Conservation (phyloP, 2,797 vertebrate species). For the Platyrinchus mystaceus region DNA sequence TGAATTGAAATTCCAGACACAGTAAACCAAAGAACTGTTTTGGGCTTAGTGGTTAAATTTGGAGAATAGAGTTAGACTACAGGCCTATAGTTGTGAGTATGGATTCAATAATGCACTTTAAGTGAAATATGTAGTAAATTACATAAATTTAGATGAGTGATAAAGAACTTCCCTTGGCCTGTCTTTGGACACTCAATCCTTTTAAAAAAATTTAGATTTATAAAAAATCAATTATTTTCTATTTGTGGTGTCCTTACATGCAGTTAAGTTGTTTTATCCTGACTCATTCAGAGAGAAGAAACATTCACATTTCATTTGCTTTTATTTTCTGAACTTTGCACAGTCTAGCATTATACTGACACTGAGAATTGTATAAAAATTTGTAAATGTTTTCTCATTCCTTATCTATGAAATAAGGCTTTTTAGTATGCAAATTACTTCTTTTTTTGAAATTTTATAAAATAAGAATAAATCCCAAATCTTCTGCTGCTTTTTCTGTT, state of each 20-base stretch:
- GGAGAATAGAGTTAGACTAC: neutral
- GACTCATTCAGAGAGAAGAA: neutral
- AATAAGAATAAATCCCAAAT: neutral
- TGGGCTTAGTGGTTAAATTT: neutral
- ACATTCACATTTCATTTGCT: neutral
- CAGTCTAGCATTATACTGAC: neutral
- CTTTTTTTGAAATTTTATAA: neutral
- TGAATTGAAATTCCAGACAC: neutral
- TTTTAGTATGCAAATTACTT: neutral
- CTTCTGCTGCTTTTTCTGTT: neutral
- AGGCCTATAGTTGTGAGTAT: neutral
- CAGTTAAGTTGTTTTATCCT: neutral
- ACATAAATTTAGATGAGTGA: neutral
- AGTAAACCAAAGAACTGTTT: neutral
- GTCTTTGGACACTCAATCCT: neutral
- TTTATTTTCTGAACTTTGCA: neutral
- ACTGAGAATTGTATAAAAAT: neutral
- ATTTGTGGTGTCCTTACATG: neutral
- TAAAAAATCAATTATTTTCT: neutral
- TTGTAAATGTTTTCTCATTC: neutral
- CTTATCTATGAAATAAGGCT: neutral
- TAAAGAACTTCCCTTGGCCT: neutral
- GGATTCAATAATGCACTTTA: neutral
- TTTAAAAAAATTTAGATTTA: neutral
- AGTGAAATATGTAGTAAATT: neutral